Evolutionary conservation across 92 coral and sea anemone genomes (phyloP).

Genomic region (Epizoanthus illoricatus): DNA sequence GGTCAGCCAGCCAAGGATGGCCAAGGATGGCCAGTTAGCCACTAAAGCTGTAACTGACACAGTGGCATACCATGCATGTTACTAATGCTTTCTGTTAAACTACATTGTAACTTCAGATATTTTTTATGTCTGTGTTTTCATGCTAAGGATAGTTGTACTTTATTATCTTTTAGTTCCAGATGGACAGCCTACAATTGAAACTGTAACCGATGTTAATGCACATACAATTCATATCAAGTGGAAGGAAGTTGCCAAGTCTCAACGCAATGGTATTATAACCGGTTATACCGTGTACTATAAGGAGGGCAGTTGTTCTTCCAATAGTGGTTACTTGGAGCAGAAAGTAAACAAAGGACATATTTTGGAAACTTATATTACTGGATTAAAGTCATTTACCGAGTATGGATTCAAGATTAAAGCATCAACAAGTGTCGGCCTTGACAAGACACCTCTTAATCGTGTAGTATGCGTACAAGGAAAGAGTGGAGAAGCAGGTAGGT

Average conservation of each 20-base stretch:
- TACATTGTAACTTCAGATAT: too few species aligned
- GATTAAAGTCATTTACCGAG: background rate
- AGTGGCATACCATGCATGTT: too few species aligned
- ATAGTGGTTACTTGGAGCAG: background rate
- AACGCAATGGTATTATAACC: constrained; percentile 17
- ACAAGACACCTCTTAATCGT: background rate
- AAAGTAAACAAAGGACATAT: background rate
- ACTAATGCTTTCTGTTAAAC: too few species aligned
- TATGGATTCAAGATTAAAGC: constrained; percentile 22
- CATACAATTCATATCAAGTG: background rate
- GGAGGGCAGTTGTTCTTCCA: background rate
- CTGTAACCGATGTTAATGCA: background rate
- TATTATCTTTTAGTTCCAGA: constrained; percentile 4
- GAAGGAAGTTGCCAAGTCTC: background rate
- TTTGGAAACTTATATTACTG: background rate
- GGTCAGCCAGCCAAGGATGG: too few species aligned
- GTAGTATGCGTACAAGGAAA: background rate
- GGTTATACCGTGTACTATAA: constrained; percentile 22
- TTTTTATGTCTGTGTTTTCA: too few species aligned
- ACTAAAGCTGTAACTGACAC: too few species aligned
- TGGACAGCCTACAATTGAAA: background rate
- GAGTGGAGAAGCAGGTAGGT: background rate
- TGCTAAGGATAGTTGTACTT: too few species aligned
- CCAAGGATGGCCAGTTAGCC: too few species aligned
- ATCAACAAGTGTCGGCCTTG: constrained; percentile 10